These are phyloP conservation scores for Microcebus jonahi DNA, from an alignment of 2,113 vertebrate species.

Conservation along the genomic window DNA sequence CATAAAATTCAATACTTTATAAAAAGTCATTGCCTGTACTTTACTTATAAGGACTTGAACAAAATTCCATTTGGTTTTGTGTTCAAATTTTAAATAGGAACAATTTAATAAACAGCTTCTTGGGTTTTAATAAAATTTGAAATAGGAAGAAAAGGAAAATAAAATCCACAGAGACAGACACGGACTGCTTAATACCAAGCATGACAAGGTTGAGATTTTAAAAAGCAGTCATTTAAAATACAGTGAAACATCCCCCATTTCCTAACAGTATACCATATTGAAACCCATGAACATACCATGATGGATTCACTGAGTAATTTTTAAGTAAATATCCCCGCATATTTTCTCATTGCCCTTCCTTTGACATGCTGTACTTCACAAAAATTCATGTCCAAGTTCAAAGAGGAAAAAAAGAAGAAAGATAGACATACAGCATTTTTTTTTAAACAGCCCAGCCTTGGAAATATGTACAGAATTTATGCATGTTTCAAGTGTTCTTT, in stretches of 20 bases:
- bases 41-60: neutral
- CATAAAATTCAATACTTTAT: neutral
- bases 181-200: neutral
- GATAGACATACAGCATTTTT: constrained; percentile 52
- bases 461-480: constrained; percentile 66
- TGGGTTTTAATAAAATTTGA: neutral
- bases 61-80: neutral
- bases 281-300: neutral
- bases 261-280: neutral
- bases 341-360: constrained; percentile 51
- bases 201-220: neutral
- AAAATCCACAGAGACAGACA: neutral
- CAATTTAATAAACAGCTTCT: neutral
- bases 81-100: constrained; percentile 29
- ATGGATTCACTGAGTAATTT: constrained; percentile 33
- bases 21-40: neutral
- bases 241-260: neutral
- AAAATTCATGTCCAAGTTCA: constrained; percentile 67
- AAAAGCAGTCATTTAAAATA: neutral
- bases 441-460: constrained; percentile 50
- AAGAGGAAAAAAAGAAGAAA: neutral
- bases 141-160: constrained; percentile 1
- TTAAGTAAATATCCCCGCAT: constrained; percentile 22
- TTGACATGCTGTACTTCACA: constrained; percentile 56
- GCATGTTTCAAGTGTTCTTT: constrained; percentile 44